Percentiles rank a stretch among this genome's conserved stretches.
Evolutionary conservation across 2,113 vertebrate genomes (phyloP).

Genomic region (Aspidoscelis tigris): DNA sequence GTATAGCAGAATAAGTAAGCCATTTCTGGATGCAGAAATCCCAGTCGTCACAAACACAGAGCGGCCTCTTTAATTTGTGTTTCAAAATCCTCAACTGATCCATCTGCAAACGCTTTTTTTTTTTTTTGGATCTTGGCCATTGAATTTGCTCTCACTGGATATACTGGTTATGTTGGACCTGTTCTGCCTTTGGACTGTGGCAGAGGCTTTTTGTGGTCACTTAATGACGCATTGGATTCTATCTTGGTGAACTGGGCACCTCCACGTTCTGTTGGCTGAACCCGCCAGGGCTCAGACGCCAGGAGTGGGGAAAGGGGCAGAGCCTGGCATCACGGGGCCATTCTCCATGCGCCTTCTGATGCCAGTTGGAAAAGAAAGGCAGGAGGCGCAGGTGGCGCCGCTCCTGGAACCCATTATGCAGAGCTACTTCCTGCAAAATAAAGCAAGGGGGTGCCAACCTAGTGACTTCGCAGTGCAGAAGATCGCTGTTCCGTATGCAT

Average conservation of each 20-base stretch:
- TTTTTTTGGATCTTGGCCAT: too few species aligned
- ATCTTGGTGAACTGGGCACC: not conserved
- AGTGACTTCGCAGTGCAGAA: not conserved
- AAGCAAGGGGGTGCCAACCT: not conserved
- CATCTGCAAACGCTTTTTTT: too few species aligned
- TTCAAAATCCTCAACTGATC: too few species aligned
- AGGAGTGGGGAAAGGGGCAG: conserved; percentile 20
- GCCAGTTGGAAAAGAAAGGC: conserved; percentile 49
- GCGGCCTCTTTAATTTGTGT: too few species aligned
- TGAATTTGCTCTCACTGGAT: too few species aligned
- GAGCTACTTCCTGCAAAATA: conserved; percentile 53
- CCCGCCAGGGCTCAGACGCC: not conserved
- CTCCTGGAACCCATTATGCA: conserved; percentile 53
- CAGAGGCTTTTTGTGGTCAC: not conserved
- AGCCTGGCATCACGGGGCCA: conserved; percentile 16
- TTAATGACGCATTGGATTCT: not conserved
- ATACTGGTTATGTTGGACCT: not conserved
- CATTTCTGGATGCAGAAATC: too few species aligned
- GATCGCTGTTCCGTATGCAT: rapidly evolving
- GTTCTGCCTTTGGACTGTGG: not conserved
- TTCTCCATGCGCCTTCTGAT: conserved; percentile 41
- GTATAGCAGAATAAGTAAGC: too few species aligned
- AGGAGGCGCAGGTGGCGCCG: conserved; percentile 56
- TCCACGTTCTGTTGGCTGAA: conserved; percentile 32
- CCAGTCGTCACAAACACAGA: too few species aligned